A percentile compares a stretch with the other conserved stretches of the same genome.
These are phyloP conservation scores for Trichoplusia ni DNA, from an alignment of 1,140 invertebrate species.

Conservation along the genomic window DNA sequence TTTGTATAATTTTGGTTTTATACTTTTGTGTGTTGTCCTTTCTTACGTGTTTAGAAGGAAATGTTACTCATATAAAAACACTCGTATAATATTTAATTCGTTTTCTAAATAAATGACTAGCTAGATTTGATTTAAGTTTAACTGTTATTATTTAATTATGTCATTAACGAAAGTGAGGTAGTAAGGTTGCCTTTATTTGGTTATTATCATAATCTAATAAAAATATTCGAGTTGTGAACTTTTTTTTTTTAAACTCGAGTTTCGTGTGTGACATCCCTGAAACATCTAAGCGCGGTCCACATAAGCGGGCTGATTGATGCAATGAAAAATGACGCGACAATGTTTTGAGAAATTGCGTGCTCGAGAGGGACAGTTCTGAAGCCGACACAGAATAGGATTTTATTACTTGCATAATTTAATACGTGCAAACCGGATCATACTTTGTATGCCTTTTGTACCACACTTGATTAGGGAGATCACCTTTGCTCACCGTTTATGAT, in stretches of 20 bases:
- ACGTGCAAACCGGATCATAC: constrained; percentile 55
- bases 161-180: no score
- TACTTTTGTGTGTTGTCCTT: not conserved
- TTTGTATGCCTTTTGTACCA: constrained; percentile 53
- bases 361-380: constrained; percentile 57
- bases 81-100: no score
- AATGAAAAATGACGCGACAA: constrained; percentile 78
- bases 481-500: constrained; percentile 38
- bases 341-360: constrained; percentile 74
- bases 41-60: constrained; percentile 1
- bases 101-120: no score
- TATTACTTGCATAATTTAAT: constrained; percentile 76
- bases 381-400: constrained; percentile 59
- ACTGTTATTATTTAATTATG: no score
- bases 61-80: not conserved
- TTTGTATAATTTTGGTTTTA: constrained; percentile 10
- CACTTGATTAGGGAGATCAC: constrained; percentile 65
- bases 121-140: no score
- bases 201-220: no score
- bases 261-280: constrained; percentile 48
- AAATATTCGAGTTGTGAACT: no score
- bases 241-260: not conserved
- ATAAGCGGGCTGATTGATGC: constrained; percentile 72
- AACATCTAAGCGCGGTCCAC: constrained; percentile 36
- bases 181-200: no score